A percentile compares a stretch with the other conserved stretches of the same genome.
Evolutionary conservation across 2,797 vertebrate species (phyloP).

Genomic region (Phoxinus dragarum): DNA sequence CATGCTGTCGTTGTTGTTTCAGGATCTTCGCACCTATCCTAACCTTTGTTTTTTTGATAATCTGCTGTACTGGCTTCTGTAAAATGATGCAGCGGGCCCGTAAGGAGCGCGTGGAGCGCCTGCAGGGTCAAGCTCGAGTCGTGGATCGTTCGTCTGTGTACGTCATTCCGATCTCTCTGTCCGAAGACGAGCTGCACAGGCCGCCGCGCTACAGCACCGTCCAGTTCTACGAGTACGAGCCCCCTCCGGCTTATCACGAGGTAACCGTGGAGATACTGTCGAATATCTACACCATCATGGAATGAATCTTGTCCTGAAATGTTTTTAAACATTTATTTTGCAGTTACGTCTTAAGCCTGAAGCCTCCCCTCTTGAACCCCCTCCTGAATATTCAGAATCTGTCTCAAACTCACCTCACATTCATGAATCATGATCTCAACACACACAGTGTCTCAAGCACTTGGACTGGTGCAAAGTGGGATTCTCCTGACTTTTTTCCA

Average conservation of each 20-base stretch:
- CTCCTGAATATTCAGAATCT: slow-evolving; percentile 54
- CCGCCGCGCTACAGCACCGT: slow-evolving; percentile 37
- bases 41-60: not conserved
- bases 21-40: slow-evolving; percentile 54
- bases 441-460: not conserved
- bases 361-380: slow-evolving; percentile 21
- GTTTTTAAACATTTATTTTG: not conserved
- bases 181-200: slow-evolving; percentile 18
- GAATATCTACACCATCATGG: not conserved
- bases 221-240: not conserved
- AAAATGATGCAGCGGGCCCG: slow-evolving; percentile 7
- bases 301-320: not conserved
- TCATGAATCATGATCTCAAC: not conserved
- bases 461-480: not conserved
- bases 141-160: slow-evolving; percentile 34
- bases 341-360: slow-evolving; percentile 53
- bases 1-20: not conserved
- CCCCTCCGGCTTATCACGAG: slow-evolving; percentile 58
- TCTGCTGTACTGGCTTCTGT: slow-evolving; percentile 54
- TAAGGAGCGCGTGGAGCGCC: not conserved
- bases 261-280: slow-evolving; percentile 14
- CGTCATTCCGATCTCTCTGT: slow-evolving; percentile 46
- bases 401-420: not conserved
- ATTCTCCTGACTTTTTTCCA: not conserved
- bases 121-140: not conserved